Conservation (phyloP, 2,888 invertebrate species). For the Nysson spinosus region DNA sequence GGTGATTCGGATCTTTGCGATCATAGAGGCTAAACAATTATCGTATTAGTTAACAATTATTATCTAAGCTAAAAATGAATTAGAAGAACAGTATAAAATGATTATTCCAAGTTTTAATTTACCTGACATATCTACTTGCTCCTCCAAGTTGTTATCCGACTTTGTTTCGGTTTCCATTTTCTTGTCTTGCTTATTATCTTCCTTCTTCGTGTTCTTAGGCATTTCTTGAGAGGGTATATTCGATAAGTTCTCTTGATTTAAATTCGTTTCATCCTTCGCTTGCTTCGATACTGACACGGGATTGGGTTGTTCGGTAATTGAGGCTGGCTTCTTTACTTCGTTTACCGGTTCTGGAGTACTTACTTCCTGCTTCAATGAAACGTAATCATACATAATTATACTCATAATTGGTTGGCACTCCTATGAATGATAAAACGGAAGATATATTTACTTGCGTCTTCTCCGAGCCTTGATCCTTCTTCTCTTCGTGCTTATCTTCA, state of each 20-base stretch:
- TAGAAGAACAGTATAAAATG: too few relatives aligned
- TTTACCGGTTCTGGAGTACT: constrained; percentile 32
- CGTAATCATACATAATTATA: not conserved
- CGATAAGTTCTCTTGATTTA: constrained; percentile 55
- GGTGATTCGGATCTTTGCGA: constrained; percentile 85
- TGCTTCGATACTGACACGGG: constrained; percentile 49
- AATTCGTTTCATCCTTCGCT: constrained; percentile 60
- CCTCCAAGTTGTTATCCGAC: constrained; percentile 70
- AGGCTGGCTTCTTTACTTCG: constrained; percentile 35
- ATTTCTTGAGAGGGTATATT: constrained; percentile 46
- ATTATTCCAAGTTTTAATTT: not conserved
- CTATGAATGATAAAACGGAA: not conserved
- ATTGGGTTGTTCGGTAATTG: constrained; percentile 42
- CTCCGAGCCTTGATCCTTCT: constrained; percentile 73
- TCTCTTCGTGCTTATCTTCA: constrained; percentile 67
- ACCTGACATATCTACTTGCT: constrained; percentile 82
- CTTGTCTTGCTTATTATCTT: constrained; percentile 71
- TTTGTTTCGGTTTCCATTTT: constrained; percentile 68
- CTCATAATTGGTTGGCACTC: not conserved
- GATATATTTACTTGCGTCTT: constrained; percentile 50
- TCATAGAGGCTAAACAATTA: constrained; percentile 80
- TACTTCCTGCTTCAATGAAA: constrained; percentile 32
- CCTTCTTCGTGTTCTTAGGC: constrained; percentile 67
- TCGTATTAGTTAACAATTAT: not conserved
- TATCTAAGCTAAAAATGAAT: too few relatives aligned